Percentiles rank a stretch among this genome's conserved stretches.
Conservation (phyloP, 2,888 invertebrate genomes). For the Holacanthella duospinosa region DNA sequence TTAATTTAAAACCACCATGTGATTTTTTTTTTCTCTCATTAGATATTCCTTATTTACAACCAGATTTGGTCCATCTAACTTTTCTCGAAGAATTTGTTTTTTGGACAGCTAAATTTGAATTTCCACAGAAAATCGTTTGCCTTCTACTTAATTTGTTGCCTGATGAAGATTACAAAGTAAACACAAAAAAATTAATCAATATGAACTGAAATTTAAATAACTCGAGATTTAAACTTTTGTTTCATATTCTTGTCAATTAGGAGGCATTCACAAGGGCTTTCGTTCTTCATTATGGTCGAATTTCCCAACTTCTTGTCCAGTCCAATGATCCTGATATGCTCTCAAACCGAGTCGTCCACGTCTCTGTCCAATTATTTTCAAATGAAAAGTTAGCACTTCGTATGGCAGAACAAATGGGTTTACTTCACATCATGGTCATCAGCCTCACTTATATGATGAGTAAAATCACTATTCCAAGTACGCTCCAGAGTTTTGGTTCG, state of each 20-base stretch:
- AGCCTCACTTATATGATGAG: slow-evolving; percentile 87
- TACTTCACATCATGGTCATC: slow-evolving; percentile 86
- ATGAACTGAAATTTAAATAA: too few species aligned
- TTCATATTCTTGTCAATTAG: slow-evolving; percentile 43
- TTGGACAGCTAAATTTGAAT: slow-evolving; percentile 95
- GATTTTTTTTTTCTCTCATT: slow-evolving; percentile 16
- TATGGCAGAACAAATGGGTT: slow-evolving; percentile 80
- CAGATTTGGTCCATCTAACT: slow-evolving; percentile 67
- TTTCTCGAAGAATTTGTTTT: slow-evolving; percentile 91
- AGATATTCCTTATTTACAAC: slow-evolving; percentile 66
- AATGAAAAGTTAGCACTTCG: slow-evolving; percentile 81
- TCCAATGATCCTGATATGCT: slow-evolving; percentile 79
- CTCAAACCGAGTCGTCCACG: slow-evolving; percentile 92
- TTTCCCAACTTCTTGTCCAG: slow-evolving; percentile 78
- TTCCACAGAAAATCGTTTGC: slow-evolving; percentile 93
- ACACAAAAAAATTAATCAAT: background rate
- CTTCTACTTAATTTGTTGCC: slow-evolving; percentile 88
- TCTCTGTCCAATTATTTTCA: slow-evolving; percentile 89
- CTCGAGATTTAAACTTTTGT: background rate
- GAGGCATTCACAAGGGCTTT: slow-evolving; percentile 87
- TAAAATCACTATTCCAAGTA: slow-evolving; percentile 75
- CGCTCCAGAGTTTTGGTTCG: slow-evolving; percentile 57
- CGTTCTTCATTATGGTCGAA: slow-evolving; percentile 90
- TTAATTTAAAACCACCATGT: slow-evolving; percentile 4
- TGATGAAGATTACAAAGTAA: slow-evolving; percentile 83